Evolutionary conservation across 2,113 vertebrate genomes (phyloP), one percentile per base, ranked within the genome.

Genomic region (Eretmochelys imbricata): DNA sequence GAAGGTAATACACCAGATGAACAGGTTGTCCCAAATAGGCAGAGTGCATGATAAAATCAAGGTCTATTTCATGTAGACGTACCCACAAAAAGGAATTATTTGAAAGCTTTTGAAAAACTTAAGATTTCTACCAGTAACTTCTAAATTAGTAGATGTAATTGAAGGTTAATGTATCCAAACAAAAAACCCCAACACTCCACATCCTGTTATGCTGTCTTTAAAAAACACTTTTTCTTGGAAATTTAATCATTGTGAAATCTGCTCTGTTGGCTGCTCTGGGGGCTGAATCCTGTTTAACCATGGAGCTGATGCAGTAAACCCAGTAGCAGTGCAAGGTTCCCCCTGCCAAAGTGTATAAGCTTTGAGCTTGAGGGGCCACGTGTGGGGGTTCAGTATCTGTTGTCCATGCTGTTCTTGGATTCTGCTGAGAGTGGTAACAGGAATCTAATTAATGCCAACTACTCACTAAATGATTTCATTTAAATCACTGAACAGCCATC

Each of bases 11-110:
- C 27, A 72, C 53, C 38, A 0, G 2, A 2, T 46, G 89, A 9
- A 0, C 8, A 8, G 9, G 14, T 1, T 53, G 65, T n/a, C 86
- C 53, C 1, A 1, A 1, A 35, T 46, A 2, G 31, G 31, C 31
- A 53, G 11, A 11, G 79, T 13, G 0, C 3, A 25, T 69, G 13
- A 49, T 76, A 3, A 5, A 20, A 3, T 57, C 0, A 1, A 29
- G 80, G 8, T 6, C 83, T 54, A 1, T 13, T 80, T 1, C 22
- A 19, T 46, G 4, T 53, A 19, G 27, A 7, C 12, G 46, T 79
- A 53, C 76, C 94, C 48, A 59, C 38, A 42, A 69, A 49, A 78
- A 3, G 0, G 35, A 46, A 14, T 29, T 46, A 12, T 19, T 48
- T 16, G 5, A 54, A 82, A 4, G 3, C 42, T 76, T 42, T 76